phyloP scores from a whole-genome alignment of 2,113 vertebrate genomes.

The Myrmecobius fasciatus region DNA sequence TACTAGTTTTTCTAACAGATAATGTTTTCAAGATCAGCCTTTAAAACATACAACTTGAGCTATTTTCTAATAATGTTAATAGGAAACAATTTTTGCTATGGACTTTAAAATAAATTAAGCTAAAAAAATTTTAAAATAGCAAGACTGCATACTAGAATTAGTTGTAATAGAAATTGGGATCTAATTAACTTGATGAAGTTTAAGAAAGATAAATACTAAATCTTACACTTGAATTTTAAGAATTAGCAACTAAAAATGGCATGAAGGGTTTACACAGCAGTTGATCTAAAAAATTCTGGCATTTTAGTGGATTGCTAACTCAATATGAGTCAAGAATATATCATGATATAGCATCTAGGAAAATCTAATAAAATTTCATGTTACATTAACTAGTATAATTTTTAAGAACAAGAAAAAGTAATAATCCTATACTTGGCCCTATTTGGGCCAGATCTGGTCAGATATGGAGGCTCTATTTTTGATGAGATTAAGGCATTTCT shows the following conservation, averaged over 20 bases:
- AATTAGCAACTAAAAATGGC: not conserved
- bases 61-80: not conserved
- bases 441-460: not conserved
- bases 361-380: not conserved
- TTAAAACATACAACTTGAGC: slow-evolving; percentile 5
- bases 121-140: not conserved
- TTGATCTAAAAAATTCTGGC: not conserved
- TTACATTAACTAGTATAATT: not conserved
- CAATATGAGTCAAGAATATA: not conserved
- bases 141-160: not conserved
- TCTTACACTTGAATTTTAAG: not conserved
- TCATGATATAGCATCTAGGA: not conserved
- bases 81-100: not conserved
- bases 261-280: not conserved
- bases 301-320: not conserved
- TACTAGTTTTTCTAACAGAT: not conserved
- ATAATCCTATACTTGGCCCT: not conserved
- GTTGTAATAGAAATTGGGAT: not conserved
- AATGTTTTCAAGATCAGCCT: slow-evolving; percentile 31
- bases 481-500: not conserved
- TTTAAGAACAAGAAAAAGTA: not conserved
- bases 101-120: not conserved
- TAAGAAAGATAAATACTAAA: not conserved
- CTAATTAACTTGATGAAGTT: not conserved
- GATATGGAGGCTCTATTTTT: not conserved